Conservation (phyloP, 2,113 vertebrate genomes). For the Elgaria multicarinata region DNA sequence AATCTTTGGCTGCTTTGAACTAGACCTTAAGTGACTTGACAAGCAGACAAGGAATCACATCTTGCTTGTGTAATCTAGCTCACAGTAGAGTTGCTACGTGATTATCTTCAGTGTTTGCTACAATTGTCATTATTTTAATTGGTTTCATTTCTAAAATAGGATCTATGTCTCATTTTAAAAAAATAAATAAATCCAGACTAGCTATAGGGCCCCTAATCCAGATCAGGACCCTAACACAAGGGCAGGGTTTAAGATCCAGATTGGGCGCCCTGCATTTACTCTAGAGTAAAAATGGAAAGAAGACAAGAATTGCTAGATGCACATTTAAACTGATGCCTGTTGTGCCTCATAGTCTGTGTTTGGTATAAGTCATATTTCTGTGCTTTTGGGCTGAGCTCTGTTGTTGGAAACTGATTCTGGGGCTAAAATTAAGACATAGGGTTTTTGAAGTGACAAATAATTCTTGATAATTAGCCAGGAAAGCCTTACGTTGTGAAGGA, state of each 20-base stretch:
- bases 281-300: no score
- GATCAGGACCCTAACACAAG: no score
- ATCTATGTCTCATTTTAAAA: no score
- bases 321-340: no score
- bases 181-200: no score
- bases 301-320: background rate
- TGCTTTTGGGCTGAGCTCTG: background rate
- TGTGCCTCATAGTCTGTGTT: background rate
- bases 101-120: background rate
- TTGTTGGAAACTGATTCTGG: background rate
- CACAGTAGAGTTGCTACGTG: background rate
- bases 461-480: background rate
- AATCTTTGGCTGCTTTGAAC: background rate
- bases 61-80: background rate
- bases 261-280: no score
- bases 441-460: background rate
- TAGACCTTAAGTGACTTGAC: background rate
- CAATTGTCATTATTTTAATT: background rate
- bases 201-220: no score
- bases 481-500: no score
- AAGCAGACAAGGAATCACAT: background rate
- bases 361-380: background rate
- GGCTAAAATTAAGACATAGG: background rate
- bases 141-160: background rate
- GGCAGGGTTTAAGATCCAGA: no score